Conservation (phyloP, 2,797 vertebrate genomes). For the Ambastaia sidthimunki region DNA sequence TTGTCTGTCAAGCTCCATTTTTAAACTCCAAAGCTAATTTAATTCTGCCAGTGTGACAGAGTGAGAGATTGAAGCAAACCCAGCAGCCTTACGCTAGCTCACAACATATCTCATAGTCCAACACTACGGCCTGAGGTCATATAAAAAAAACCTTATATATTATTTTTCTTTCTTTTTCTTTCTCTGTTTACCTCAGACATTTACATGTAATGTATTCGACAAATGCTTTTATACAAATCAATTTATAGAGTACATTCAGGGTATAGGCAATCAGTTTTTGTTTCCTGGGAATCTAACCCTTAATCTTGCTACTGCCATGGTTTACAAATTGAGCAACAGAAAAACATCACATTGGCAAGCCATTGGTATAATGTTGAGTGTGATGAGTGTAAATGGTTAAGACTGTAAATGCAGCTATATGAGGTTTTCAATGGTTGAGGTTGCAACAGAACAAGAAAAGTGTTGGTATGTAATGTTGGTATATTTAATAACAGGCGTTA, state of each 20-base stretch:
- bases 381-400: not conserved
- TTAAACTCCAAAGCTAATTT: constrained; percentile 75
- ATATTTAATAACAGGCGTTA: not conserved
- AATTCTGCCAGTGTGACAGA: constrained; percentile 65
- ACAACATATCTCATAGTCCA: constrained; percentile 31
- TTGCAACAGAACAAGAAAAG: not conserved
- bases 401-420: not conserved
- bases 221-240: not conserved
- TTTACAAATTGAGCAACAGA: not conserved
- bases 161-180: not conserved
- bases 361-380: not conserved
- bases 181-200: not conserved
- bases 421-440: not conserved
- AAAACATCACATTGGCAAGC: not conserved
- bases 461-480: not conserved
- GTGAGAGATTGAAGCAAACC: constrained; percentile 44
- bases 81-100: not conserved
- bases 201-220: not conserved
- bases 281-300: not conserved
- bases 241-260: not conserved
- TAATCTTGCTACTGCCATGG: not conserved
- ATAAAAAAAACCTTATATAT: constrained; percentile 11
- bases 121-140: constrained; percentile 19
- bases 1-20: constrained; percentile 66
- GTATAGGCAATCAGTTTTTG: not conserved